Base-by-base conservation (phyloP, 2,113 vertebrate genomes). In the Brienomyrus brachyistius region DNA sequence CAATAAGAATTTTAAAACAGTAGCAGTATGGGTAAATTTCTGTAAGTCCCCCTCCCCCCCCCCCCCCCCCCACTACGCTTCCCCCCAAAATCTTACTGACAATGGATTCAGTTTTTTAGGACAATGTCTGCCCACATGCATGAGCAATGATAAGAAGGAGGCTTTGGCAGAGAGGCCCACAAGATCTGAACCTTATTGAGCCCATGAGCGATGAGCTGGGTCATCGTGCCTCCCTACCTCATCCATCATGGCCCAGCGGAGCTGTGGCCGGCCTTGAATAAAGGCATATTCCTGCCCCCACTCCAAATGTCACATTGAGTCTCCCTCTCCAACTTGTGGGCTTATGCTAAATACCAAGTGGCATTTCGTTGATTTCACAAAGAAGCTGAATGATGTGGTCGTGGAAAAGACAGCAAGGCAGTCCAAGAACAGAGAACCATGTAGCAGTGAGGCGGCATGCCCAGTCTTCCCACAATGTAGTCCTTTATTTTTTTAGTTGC, bases 401-500 rank as follows among this genome's bases (percentile, higher is more conserved):
- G 27, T 35, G 19, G 70, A 80, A 82, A 10, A 52, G 74, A 70
- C 50, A 47, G 45, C 88, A 6, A 89, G 80, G 11, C 15, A 83
- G 77, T 35, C 31, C 52, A 13, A 83, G 82, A 56, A 47, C 11
- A 88, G 62, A 74, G 17, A 51, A 15, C 51, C 15, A 21, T 43
- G 48, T 23, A 13, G 80, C 13, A 47, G 48, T 50, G 15, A 88
- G 40, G 80, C 85, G 17, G 8, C 27, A 35, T 9, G 48, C 59
- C 82, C 82, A 89, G 56, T 85, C 52, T 92, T 93, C 95, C 92
- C 96, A 94, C 96, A 97, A 97, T 96, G 95, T 97, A 97, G 95
- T 97, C 96, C 96, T 99, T 99, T 99, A 99, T 99, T 99, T 97
- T 95, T 84, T 97, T 97, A 98, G 95, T 98, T 98, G 96, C 95